Evolutionary conservation across 2,797 vertebrate genomes (phyloP), one percentile per base, ranked within the genome.

Genomic region (Loris lydekkerianus): DNA sequence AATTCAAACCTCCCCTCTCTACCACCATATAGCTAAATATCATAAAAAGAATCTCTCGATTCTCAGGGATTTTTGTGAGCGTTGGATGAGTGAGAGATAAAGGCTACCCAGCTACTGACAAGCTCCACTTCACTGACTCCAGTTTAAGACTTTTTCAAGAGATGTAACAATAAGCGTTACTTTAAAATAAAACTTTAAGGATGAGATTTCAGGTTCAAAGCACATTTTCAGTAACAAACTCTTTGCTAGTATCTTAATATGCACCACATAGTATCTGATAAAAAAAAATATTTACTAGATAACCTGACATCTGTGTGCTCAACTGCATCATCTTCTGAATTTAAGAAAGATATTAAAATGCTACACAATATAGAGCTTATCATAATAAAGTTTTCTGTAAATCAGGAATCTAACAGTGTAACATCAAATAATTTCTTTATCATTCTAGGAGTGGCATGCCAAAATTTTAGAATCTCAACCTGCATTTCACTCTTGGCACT

Each of bases 1-100:
- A 98, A 98, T 98, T 97, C 96, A 98, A 98, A 98, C 97, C 97
- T 97, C 97, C 93, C 96, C 92, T 96, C 95, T 85, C 91, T 67
- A 94, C 86, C 7, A 23, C 97, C 90, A 95, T 94, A 86, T 89
- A 91, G 46, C 93, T 63, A 98, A 97, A 98, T 98, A 97, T 97
- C 97, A 98, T 97, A 58, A 76, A 96, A 96, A 97, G 95, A 95
- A 97, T 93, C 87, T 98, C 98, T 97, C 91, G 72, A 75, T 88
- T 95, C 95, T 7, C 4, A 91, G 93, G 53, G 93, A 93, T 92
- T 95, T 93, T 83, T 95, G 60, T 88, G 80, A 94, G 76, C 75
- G 84, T 37, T 92, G 77, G 93, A 27, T 80, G 88, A 95, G 94
- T 95, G 70, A 91, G 72, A 76, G 0, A 83, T 93, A 97, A 95